Base-by-base conservation (phyloP, 2,797 vertebrate species). In the Myoxocephalus aenaeus region DNA sequence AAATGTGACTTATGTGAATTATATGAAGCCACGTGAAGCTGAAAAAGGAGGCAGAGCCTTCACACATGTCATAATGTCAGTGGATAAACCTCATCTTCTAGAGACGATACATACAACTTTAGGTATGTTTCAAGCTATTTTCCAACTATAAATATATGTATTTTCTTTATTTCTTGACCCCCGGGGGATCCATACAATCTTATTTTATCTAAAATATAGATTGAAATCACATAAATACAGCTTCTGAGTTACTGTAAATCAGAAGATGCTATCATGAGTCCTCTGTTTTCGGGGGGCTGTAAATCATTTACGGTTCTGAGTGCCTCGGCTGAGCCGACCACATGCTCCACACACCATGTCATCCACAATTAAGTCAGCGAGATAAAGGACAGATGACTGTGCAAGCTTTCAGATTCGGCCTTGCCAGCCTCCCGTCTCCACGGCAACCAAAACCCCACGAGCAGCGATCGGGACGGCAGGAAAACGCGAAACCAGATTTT, bases 331-430 rank as follows among this genome's bases (percentile, higher is more conserved):
- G 48, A 79, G 61, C 44, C 29, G 13, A 65, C 77, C 73, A 61
- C 84, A 82, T 66, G 81, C 85, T 82, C 75, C 75, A 71, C 89
- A 71, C 89, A 84, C 86, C 75, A 77, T 82, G 82, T 88, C 86
- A 86, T 73, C 76, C 82, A 77, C 90, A 80, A 89, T 91, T 81
- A 86, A 91, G 86, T 92, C 86, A 92, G 88, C 3, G 79, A 89
- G 81, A 92, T 82, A 87, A 89, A 87, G 92, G 91, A 91, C 87
- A 83, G 84, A 88, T 82, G 91, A 92, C 90, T 74, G 86, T 69
- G 72, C 75, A 84, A 84, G 88, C 87, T 92, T 82, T 88, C 87
- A 87, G 83, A 89, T 78, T 87, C n/a, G 75, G 91, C 92, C 90
- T 90, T 88, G 92, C 89, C 91, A 92, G 85, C 77, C 83, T 80